phyloP scores from a whole-genome alignment of 1,140 invertebrate genomes.

The Diachasmimorpha longicaudata region DNA sequence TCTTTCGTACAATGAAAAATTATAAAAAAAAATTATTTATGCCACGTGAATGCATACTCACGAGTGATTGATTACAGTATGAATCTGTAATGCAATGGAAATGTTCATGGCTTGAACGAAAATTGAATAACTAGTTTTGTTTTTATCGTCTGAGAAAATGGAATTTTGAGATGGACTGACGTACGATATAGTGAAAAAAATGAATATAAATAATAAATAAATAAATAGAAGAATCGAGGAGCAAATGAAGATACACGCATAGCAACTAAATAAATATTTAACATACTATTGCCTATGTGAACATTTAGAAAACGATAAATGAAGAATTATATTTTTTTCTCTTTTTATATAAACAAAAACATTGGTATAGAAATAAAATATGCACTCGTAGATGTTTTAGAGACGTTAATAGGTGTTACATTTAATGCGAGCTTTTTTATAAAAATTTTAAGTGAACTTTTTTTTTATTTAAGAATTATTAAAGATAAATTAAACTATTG shows the following conservation, averaged over 20 bases:
- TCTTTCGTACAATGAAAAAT: too few species aligned
- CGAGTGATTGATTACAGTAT: not conserved
- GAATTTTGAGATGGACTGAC: not conserved
- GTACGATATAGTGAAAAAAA: not conserved
- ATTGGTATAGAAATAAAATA: conserved; percentile 12
- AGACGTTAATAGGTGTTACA: conserved; percentile 33
- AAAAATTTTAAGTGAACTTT: conserved; percentile 44
- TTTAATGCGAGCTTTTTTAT: conserved; percentile 43
- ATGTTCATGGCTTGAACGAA: not conserved
- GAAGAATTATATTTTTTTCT: conserved; percentile 38
- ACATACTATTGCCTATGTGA: conserved; percentile 8
- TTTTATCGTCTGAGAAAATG: not conserved
- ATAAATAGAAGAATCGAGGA: not conserved
- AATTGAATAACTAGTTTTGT: not conserved
- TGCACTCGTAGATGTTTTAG: conserved; percentile 27
- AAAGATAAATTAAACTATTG: too few species aligned
- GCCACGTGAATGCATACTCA: too few species aligned
- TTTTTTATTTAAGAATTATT: conserved; percentile 36
- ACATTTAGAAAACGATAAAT: not conserved
- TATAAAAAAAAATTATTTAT: too few species aligned
- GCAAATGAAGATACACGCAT: not conserved
- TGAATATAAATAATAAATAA: conserved; percentile 24
- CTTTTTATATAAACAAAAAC: conserved; percentile 24
- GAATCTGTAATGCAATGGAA: not conserved
- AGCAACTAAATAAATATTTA: conserved; percentile 10